Evolutionary conservation across 2,113 vertebrate genomes (phyloP).

Genomic region (Limanda limanda): DNA sequence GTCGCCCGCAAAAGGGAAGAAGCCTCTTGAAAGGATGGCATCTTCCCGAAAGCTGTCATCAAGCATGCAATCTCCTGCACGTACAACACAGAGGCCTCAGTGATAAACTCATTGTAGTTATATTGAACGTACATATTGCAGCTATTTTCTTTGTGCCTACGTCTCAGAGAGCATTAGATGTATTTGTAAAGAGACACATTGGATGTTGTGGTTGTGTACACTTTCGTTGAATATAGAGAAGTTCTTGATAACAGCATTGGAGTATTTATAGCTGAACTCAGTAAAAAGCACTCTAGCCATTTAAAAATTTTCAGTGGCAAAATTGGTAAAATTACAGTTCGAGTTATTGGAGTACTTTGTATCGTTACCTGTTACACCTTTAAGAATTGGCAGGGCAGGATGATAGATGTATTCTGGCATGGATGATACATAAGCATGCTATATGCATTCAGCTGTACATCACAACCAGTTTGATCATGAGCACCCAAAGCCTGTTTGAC

Average conservation of each 20-base stretch:
- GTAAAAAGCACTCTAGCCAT: no score
- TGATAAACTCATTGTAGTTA: constrained; percentile 83
- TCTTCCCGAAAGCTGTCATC: constrained; percentile 88
- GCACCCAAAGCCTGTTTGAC: neutral
- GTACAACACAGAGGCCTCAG: constrained; percentile 90
- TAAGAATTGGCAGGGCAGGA: neutral
- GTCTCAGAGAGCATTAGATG: constrained; percentile 59
- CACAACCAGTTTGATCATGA: neutral
- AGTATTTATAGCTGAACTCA: neutral
- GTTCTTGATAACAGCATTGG: no score
- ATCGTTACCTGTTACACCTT: neutral
- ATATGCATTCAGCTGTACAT: neutral
- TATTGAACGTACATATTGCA: constrained; percentile 83
- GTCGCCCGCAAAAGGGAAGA: constrained; percentile 85
- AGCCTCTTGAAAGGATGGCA: constrained; percentile 84
- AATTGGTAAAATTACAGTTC: neutral
- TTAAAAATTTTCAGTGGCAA: neutral
- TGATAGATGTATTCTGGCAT: neutral
- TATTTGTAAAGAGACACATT: constrained; percentile 40
- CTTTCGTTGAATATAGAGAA: no score
- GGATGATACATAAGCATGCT: neutral
- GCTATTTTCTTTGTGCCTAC: constrained; percentile 92
- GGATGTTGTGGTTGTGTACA: constrained; percentile 34
- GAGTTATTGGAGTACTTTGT: neutral
- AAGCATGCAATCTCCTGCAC: constrained; percentile 91